Base-by-base conservation (phyloP, 2,113 vertebrate genomes). In the Poecilia latipinna region DNA sequence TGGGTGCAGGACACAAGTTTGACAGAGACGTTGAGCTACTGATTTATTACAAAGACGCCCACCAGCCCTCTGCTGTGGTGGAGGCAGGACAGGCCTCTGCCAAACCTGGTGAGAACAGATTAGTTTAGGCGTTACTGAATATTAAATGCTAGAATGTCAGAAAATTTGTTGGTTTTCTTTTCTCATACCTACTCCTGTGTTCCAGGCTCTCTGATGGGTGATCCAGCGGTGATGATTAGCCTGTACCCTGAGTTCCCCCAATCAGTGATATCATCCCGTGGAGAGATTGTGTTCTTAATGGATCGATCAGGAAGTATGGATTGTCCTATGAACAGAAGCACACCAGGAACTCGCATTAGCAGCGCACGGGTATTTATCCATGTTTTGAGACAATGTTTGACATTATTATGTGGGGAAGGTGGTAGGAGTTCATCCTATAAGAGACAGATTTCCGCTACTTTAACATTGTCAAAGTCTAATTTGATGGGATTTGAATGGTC, bases 201-300 rank as follows among this genome's bases (percentile, higher is more conserved):
- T 68, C 74, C 78, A 97, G 96, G 90, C 15, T 83, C 90, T 82
- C 81, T 96, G 61, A 95, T 97, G 95, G 91, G 85, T 22, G 93
- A 96, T 67, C 84, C 94, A 10, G 91, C 83, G 0, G 88, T 94
- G 28, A 96, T 97, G 96, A 69, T 97, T 74, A 96, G 94, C 68
- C 88, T 97, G 76, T 96, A 94, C 67, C 96, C 96, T n/a, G 86
- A 88, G 48, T 94, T 97, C 77, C 94, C 94, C 24, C 78, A 93
- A 74, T 31, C 70, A 39, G 77, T 91, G 37, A 79, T 74, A 77
- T 90, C 92, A 42, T 90, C 83, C 0, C 72, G 63, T 74, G 95
- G 95, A 42, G 96, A 97, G 87, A 96, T 97, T 79, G 73, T 97
- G 62, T 95, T 97, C 68, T 79, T 97, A 2, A 33, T 97, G 82